Evolutionary conservation across 53 echinoderm and acorn worm genomes (phyloP).

Genomic region (Glandiceps talaboti): DNA sequence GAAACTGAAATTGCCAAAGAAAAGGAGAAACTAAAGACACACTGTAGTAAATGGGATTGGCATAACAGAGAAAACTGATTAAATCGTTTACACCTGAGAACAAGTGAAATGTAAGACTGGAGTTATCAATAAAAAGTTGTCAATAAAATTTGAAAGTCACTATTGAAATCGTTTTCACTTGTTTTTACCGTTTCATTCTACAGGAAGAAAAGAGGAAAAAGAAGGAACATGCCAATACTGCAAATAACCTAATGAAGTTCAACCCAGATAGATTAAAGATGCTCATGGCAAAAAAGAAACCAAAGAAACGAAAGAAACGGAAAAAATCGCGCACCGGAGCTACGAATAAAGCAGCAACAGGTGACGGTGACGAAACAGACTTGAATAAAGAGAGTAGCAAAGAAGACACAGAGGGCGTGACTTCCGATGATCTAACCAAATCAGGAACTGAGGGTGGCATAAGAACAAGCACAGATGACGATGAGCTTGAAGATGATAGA

Average conservation of each 20-base stretch:
- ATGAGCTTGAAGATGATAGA: background rate
- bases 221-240: conserved; percentile 19
- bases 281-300: conserved; percentile 49
- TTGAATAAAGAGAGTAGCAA: background rate
- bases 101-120: too few relatives aligned
- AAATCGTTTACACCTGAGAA: too few relatives aligned
- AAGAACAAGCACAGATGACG: background rate
- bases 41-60: too few relatives aligned
- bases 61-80: too few relatives aligned
- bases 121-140: too few relatives aligned
- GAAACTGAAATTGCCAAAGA: too few relatives aligned
- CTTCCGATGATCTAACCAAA: background rate
- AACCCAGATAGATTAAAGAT: conserved; percentile 30
- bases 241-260: background rate
- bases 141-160: too few relatives aligned
- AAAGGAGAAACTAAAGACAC: too few relatives aligned
- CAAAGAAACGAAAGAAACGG: conserved; percentile 51
- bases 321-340: conserved; percentile 34
- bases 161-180: too few relatives aligned
- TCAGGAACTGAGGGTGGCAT: conserved; percentile 16
- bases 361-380: conserved; percentile 8
- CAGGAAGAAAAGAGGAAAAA: conserved; percentile 56
- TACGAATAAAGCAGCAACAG: conserved; percentile 13
- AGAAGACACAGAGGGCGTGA: background rate
- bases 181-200: background rate